Evolutionary conservation across 1,140 invertebrate species (phyloP).

Genomic region (Papilio polytes): DNA sequence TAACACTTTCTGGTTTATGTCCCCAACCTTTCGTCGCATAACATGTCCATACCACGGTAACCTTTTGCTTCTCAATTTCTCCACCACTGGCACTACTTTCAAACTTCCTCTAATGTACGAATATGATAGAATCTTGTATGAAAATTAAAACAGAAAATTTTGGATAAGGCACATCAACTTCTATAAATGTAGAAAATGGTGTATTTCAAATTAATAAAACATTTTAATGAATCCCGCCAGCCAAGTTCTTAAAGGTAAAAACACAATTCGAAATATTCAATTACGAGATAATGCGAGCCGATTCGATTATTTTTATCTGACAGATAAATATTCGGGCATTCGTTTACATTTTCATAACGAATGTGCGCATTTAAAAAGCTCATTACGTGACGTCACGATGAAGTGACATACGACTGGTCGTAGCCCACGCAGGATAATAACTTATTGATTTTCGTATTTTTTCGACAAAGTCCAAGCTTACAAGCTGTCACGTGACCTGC

Average conservation of each 20-base stretch:
- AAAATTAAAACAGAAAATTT: no score
- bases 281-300: conserved; percentile 38
- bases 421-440: conserved; percentile 47
- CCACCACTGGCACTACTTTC: no score
- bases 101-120: no score
- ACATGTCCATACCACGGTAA: no score
- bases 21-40: no score
- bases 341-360: conserved; percentile 68
- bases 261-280: conserved; percentile 9
- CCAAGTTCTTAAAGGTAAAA: neutral
- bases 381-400: conserved; percentile 61
- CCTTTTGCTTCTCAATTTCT: no score
- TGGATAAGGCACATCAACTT: no score
- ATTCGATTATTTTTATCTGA: conserved; percentile 60
- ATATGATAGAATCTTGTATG: no score
- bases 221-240: neutral
- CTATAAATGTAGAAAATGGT: no score
- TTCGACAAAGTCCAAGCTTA: conserved; percentile 38
- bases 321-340: conserved; percentile 67
- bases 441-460: conserved; percentile 49
- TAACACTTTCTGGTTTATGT: no score
- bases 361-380: conserved; percentile 73
- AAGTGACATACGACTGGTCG: conserved; percentile 53
- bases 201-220: no score
- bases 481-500: conserved; percentile 1